These are phyloP conservation scores for Unio pictorum DNA, from an alignment of 2,888 invertebrate genomes.

Conservation along the genomic window DNA sequence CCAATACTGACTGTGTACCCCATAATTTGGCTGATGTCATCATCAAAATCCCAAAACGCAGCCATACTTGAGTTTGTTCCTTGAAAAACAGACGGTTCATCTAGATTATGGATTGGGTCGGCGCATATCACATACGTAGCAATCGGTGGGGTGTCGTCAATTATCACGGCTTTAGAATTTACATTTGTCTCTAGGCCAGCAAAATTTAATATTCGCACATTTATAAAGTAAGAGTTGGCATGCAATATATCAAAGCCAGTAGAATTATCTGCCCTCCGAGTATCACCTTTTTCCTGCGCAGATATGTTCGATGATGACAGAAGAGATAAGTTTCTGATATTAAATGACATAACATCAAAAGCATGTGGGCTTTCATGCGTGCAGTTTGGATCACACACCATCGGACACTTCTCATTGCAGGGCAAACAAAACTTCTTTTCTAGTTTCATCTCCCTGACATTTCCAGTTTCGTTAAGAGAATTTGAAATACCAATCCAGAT, in stretches of 20 bases:
- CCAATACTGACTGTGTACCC: slow-evolving; percentile 31
- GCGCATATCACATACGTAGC: slow-evolving; percentile 42
- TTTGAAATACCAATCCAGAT: slow-evolving; percentile 44
- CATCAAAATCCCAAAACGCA: slow-evolving; percentile 44
- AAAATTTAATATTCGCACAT: slow-evolving; percentile 39
- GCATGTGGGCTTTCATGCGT: slow-evolving; percentile 9
- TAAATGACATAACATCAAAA: slow-evolving; percentile 23
- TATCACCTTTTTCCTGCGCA: too few relatives aligned
- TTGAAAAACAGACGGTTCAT: slow-evolving; percentile 37
- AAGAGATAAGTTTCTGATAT: slow-evolving; percentile 13
- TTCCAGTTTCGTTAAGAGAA: slow-evolving; percentile 20
- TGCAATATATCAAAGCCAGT: not conserved
- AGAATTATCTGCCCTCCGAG: too few relatives aligned
- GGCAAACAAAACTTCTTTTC: slow-evolving; percentile 33
- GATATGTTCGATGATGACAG: not conserved
- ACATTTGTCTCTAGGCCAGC: slow-evolving; percentile 36
- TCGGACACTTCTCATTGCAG: slow-evolving; percentile 28
- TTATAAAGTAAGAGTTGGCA: slow-evolving; percentile 38
- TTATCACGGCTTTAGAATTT: slow-evolving; percentile 39
- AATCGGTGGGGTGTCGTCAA: slow-evolving; percentile 43
- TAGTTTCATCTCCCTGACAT: slow-evolving; percentile 20
- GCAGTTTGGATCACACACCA: slow-evolving; percentile 29
- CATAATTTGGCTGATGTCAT: slow-evolving; percentile 39
- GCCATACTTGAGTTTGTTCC: slow-evolving; percentile 46
- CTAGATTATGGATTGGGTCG: slow-evolving; percentile 42